Base-by-base conservation (phyloP, 2,797 vertebrate species). In the Sebastes elongatus region DNA sequence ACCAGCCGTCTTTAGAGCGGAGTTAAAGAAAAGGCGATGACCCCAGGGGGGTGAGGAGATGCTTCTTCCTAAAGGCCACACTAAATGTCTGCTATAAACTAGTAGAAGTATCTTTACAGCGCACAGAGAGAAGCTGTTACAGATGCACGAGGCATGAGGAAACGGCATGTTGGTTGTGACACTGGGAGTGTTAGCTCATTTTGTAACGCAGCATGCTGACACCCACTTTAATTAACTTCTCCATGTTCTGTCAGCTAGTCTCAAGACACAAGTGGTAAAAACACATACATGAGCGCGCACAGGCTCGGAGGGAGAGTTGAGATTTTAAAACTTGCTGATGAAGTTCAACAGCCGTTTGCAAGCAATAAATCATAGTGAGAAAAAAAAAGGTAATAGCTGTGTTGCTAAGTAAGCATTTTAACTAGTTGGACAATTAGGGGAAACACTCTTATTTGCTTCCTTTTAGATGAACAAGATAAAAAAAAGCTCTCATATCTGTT, bases 21-120 rank as follows among this genome's bases (percentile, higher is more conserved):
- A 53, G 68, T 62, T 72, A 55, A 71, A 86, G 72, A 68, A 80
- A 85, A 74, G 42, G 63, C 61, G 46, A 4, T 3, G 70, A 82
- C 76, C 86, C 66, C 55, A 5, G 52, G 35, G 72, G 57, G 72
- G 53, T 2, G 25, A 68, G 33, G 65, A 70, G 38, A 55, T 49
- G 67, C 53, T 88, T 79, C 77, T 38, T 69, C 59, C 71, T 69
- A 77, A 86, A 86, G 84, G 85, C 79, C 81, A 84, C 30, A 10
- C 14, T 7, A 6, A 7, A 56, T 16, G 4, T 10, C 25, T 25
- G 30, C 33, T 38, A 11, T 20, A 0, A 30, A 69, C 13, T 5
- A 6, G 22, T 3, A 14, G 6, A 52, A 72, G 27, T 2, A 57
- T 35, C 33, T 74, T n/a, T 69, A n/a, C 25, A 59, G 13, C 13